Conservation (phyloP, 2,797 vertebrate genomes). For the Spea hammondii region DNA sequence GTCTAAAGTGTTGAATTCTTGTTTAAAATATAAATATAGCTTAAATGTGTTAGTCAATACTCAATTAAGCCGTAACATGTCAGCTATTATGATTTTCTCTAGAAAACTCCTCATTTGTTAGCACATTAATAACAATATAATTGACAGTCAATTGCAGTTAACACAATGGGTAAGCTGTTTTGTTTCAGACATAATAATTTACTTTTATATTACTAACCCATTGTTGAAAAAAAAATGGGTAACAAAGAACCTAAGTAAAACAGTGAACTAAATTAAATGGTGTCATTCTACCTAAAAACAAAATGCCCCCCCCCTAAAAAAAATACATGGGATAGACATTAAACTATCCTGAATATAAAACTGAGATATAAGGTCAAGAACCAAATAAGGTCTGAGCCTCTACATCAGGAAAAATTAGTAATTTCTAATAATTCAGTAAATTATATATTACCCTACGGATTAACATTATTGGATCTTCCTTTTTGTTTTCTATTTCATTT, state of each 20-base stretch:
- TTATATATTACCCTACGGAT: too few species aligned
- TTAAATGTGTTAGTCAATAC: too few species aligned
- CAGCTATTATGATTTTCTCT: neutral
- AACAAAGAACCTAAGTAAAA: neutral
- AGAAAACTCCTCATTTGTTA: neutral
- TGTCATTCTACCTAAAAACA: conserved; percentile 8
- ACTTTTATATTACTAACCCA: neutral
- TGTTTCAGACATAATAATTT: conserved; percentile 22
- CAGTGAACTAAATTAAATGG: neutral
- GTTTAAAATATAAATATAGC: too few species aligned
- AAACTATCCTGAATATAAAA: too few species aligned
- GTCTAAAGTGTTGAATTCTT: too few species aligned
- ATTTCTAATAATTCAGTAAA: too few species aligned
- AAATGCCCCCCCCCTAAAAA: neutral
- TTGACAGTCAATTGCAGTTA: neutral
- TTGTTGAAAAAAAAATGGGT: neutral
- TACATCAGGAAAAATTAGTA: too few species aligned
- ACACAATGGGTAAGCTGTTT: neutral
- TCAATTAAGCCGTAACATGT: too few species aligned
- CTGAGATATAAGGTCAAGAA: too few species aligned
- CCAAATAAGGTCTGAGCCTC: too few species aligned
- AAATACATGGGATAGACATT: conserved; percentile 7
- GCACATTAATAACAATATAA: neutral
- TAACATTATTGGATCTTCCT: too few species aligned
- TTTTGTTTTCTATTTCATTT: too few species aligned